Evolutionary conservation across 2,797 vertebrate genomes (phyloP), one percentile per base, ranked within the genome.

Genomic region (Neosalanx taihuensis): DNA sequence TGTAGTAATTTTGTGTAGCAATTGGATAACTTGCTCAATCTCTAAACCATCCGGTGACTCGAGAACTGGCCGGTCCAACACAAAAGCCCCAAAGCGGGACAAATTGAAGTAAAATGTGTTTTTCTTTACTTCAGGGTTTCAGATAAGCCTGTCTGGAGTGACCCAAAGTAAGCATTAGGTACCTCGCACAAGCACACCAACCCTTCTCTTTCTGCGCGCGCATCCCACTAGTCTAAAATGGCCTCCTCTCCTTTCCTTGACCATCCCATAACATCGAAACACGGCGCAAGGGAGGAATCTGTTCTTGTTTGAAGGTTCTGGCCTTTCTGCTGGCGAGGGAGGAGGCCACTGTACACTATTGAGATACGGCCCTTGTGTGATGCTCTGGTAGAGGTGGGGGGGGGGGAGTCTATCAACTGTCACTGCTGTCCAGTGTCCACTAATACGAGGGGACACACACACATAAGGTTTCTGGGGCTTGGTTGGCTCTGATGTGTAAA

Each of bases 131-230:
- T 92, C 91, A 95, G 94, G 92, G 86, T 95, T 96, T 95, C 94
- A 94, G 93, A 94, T 94, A 93, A 95, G 92, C 91, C 93, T 94
- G 88, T 94, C 92, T 93, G 93, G 92, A 93, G 93, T 93, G 82
- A 86, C 92, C 85, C 93, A 93, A 93, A 95, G 92, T 92, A 95
- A 95, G 92, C 91, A 79, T 62, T 74, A 84, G 87, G 81, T 64
- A 77, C 74, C 5, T 70, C 80, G 76, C 85, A 84, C 74, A 86
- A 12, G 78, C 83, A 84, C 81, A 77, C 76, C 29, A 60, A 80
- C 26, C 85, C 77, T 86, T 78, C 77, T 31, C 78, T 84, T 71
- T 87, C 18, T 85, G 78, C 84, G 80, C 82, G 69, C 67, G 10
- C 67, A 64, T 71, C 72, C 86, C 81, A 79, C 68, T 86, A 82